Evolutionary conservation across 2,888 invertebrate genomes (phyloP).

Genomic region (Eueremaeus valkanovi): DNA sequence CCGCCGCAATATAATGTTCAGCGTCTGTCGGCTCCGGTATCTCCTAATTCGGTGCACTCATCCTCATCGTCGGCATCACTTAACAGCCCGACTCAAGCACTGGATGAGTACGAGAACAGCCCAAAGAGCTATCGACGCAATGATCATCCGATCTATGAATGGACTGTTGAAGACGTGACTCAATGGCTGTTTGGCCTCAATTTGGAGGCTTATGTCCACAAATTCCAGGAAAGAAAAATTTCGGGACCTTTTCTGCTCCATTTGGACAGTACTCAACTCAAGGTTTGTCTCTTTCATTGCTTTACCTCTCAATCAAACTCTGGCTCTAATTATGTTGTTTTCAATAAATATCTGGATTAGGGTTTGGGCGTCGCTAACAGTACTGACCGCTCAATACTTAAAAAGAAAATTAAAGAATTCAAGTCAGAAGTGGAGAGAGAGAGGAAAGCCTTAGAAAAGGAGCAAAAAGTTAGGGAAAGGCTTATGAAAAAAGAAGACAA

Average conservation of each 20-base stretch:
- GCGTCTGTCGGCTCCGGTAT: slow-evolving; percentile 6
- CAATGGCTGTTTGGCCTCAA: slow-evolving; percentile 80
- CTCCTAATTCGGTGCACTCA: slow-evolving; percentile 10
- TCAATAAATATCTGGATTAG: slow-evolving; percentile 49
- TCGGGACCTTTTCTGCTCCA: slow-evolving; percentile 80
- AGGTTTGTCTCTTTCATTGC: slow-evolving; percentile 54
- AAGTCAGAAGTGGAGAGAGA: slow-evolving; percentile 56
- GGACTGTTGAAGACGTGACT: slow-evolving; percentile 80
- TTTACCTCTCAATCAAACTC: background rate
- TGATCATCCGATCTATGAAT: slow-evolving; percentile 60
- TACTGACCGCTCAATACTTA: slow-evolving; percentile 56
- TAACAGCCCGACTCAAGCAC: slow-evolving; percentile 3
- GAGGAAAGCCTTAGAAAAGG: slow-evolving; percentile 53
- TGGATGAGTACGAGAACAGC: slow-evolving; percentile 1
- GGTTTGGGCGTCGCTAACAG: slow-evolving; percentile 55
- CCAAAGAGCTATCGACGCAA: slow-evolving; percentile 2
- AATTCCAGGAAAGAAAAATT: slow-evolving; percentile 81
- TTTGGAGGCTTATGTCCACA: slow-evolving; percentile 78
- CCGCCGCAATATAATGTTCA: background rate
- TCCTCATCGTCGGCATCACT: slow-evolving; percentile 8
- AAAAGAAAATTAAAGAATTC: slow-evolving; percentile 58
- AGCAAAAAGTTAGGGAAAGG: slow-evolving; percentile 61
- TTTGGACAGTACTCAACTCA: slow-evolving; percentile 85
- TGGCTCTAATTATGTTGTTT: slow-evolving; percentile 9
- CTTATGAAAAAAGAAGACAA: slow-evolving; percentile 42